Evolutionary conservation across 2,888 invertebrate species (phyloP).

Genomic region (Mythimna loreyi): DNA sequence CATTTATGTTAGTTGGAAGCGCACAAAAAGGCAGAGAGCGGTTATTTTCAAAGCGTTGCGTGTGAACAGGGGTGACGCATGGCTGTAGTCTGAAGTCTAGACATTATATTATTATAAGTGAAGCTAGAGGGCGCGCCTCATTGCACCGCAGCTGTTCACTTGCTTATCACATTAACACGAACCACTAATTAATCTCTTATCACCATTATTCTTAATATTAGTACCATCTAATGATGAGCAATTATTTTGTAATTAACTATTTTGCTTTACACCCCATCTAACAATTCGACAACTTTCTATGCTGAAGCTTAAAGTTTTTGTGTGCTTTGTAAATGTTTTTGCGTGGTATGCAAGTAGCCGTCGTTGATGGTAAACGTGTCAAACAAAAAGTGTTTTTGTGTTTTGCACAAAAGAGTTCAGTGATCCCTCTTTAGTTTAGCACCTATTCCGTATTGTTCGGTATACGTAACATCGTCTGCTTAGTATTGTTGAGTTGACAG

Average conservation of each 20-base stretch:
- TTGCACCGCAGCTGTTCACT: slow-evolving; percentile 82
- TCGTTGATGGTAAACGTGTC: slow-evolving; percentile 45
- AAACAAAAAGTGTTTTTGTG: slow-evolving; percentile 54
- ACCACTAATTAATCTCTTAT: slow-evolving; percentile 85
- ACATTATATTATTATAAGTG: slow-evolving; percentile 76
- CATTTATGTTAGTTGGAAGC: slow-evolving; percentile 57
- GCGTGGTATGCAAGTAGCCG: slow-evolving; percentile 38
- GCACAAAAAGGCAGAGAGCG: slow-evolving; percentile 71
- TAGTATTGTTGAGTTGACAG: slow-evolving; percentile 90
- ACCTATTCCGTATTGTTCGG: slow-evolving; percentile 82
- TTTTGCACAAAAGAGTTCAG: slow-evolving; percentile 74
- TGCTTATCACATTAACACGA: slow-evolving; percentile 80
- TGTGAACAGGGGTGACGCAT: slow-evolving; percentile 86
- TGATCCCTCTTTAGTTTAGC: slow-evolving; percentile 77
- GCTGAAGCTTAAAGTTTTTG: slow-evolving; percentile 48
- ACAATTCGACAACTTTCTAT: slow-evolving; percentile 32
- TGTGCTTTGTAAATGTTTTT: slow-evolving; percentile 47
- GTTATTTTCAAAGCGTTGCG: slow-evolving; percentile 84
- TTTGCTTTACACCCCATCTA: slow-evolving; percentile 19
- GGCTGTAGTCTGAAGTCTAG: slow-evolving; percentile 78
- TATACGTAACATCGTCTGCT: slow-evolving; percentile 87
- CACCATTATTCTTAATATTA: slow-evolving; percentile 60
- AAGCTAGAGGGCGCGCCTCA: slow-evolving; percentile 70
- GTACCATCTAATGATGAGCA: slow-evolving; percentile 36
- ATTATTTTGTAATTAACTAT: slow-evolving; percentile 52